Base-by-base conservation (phyloP, 1,140 invertebrate species). In the Dryas iulia region DNA sequence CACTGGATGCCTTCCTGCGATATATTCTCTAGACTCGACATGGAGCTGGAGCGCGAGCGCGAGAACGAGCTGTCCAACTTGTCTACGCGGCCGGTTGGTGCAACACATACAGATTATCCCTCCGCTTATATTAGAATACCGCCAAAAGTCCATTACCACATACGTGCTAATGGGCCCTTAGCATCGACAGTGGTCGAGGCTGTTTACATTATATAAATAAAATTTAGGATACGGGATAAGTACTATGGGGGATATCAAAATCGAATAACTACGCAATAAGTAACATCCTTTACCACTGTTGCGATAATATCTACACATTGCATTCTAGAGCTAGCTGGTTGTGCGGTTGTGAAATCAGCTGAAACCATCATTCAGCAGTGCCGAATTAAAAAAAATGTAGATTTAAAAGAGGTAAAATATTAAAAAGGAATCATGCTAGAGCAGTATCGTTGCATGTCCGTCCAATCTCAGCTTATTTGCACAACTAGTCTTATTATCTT, bases 1-100 rank as follows among this genome's bases (percentile, higher is more conserved):
- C 97, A 98, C 93, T 98, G 97, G 84, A 99, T 96, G 86, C 98
- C 96, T 94, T 99, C 98, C 78, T 96, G 96, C 78, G 95, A 96
- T 91, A 98, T 98, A 93, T 98, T 98, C 93, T 99, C 98, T 85
- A 99, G 93, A 92, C 98, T 99, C 74, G 97, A 98, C 95, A 98
- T 98, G 92, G 97, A 98, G 87, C 97, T 98, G 90, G 97, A 98
- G 82, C 98, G 95, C 78, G 98, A 99, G 88, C 98, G 94, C 83
- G 98, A 98, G 93, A 99, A 99, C 78, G 97, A 97, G 88, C 95
- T 97, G 93, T 99, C 98, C 93, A 97, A 94, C 94, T 98, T 98
- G 94, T 99, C 98, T 98, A 94, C 93, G 84, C 94, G 95, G 91
- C 95, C 95, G 94, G 94, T 95, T 93, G 87, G 92, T 88, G 85